phyloP scores from a whole-genome alignment of 2,113 vertebrate genomes.

The Motacilla tschutschensis region DNA sequence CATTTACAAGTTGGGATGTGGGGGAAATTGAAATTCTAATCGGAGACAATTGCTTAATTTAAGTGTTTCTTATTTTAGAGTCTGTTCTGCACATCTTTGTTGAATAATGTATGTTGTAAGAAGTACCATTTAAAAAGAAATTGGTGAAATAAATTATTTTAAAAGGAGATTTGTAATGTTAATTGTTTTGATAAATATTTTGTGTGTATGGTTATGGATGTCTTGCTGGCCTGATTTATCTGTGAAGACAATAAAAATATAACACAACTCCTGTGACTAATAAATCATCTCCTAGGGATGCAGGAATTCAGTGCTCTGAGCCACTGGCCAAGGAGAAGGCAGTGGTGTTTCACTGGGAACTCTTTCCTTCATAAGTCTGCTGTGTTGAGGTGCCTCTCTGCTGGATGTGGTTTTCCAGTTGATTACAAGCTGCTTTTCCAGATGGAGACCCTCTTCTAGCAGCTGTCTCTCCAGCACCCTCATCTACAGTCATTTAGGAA shows the following conservation, averaged over 20 bases:
- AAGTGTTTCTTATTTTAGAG: conserved; percentile 75
- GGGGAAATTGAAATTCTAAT: conserved; percentile 51
- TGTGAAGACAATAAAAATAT: conserved; percentile 58
- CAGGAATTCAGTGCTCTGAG: not conserved
- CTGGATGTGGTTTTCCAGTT: not conserved
- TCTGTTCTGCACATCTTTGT: conserved; percentile 73
- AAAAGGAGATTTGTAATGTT: conserved; percentile 71
- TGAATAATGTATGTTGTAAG: conserved; percentile 78
- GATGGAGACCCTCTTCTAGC: not conserved
- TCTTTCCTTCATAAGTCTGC: not conserved
- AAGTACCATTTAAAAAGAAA: conserved; percentile 70
- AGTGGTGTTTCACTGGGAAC: not conserved
- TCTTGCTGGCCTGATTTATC: conserved; percentile 61
- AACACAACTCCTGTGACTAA: conserved; percentile 21
- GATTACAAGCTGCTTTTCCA: not conserved
- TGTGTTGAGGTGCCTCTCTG: not conserved
- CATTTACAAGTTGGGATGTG: conserved; percentile 58
- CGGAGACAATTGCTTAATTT: conserved; percentile 66
- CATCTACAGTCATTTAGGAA: not conserved
- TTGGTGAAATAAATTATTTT: conserved; percentile 82
- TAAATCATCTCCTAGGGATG: conserved; percentile 1
- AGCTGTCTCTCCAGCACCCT: not conserved
- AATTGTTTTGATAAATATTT: conserved; percentile 62
- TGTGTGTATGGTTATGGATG: conserved; percentile 36
- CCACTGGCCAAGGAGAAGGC: not conserved